Evolutionary conservation across 2,888 invertebrate species (phyloP).

Genomic region (Harpalus rufipes): DNA sequence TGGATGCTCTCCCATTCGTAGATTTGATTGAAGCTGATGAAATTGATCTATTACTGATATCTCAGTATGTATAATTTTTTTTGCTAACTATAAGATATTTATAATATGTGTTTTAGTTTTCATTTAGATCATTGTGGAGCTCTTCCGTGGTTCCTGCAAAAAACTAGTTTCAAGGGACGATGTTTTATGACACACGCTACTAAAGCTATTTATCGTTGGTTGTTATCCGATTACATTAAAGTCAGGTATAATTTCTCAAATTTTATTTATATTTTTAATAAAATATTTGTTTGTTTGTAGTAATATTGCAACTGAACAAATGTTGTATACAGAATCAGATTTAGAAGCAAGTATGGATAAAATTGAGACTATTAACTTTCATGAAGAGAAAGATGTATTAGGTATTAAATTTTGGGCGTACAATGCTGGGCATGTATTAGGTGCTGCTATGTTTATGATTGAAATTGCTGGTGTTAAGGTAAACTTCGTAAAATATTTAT

Average conservation of each 20-base stretch:
- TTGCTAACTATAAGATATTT: background rate
- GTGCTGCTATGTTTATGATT: constrained; percentile 99
- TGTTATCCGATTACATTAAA: constrained; percentile 99
- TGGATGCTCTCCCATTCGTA: constrained; percentile 98
- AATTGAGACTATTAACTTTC: constrained; percentile 98
- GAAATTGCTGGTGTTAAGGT: constrained; percentile 99
- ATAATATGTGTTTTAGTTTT: constrained; percentile 82
- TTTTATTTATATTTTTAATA: constrained; percentile 2
- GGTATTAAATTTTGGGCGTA: constrained; percentile 99
- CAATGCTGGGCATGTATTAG: constrained; percentile 98
- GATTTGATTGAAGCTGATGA: constrained; percentile 98
- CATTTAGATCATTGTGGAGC: constrained; percentile 99
- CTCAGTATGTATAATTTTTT: constrained; percentile 85
- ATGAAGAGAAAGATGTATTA: constrained; percentile 97
- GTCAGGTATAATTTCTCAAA: constrained; percentile 82
- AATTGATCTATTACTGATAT: constrained; percentile 95
- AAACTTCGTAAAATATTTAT: constrained; percentile 62
- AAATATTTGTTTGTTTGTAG: constrained; percentile 77
- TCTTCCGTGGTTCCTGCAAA: constrained; percentile 97
- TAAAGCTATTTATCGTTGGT: constrained; percentile 99
- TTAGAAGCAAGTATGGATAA: constrained; percentile 98
- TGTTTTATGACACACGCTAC: constrained; percentile 99
- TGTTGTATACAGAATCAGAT: constrained; percentile 98
- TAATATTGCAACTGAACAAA: constrained; percentile 97
- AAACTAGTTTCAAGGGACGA: constrained; percentile 97